Evolutionary conservation across 2,797 vertebrate genomes (phyloP).

Genomic region (Eurystomus glaucurus): DNA sequence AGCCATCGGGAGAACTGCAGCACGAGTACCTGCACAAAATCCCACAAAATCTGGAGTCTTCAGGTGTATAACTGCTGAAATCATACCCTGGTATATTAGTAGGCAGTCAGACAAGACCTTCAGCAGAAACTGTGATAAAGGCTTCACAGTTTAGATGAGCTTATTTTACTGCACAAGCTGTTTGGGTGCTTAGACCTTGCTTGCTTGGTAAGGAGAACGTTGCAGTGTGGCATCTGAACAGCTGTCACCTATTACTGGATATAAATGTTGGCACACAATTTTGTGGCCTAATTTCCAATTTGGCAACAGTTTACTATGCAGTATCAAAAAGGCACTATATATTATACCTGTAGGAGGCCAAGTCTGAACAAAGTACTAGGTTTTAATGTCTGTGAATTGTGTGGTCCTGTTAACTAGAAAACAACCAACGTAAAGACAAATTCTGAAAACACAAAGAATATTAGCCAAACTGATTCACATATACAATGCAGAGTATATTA

Average conservation of each 20-base stretch:
- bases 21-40: not conserved
- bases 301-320: not conserved
- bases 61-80: not conserved
- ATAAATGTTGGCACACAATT: not conserved
- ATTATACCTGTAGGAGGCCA: not conserved
- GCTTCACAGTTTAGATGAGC: not conserved
- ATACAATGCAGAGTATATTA: not conserved
- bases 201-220: not conserved
- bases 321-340: not conserved
- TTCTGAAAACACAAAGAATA: not conserved
- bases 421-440: not conserved
- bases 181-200: not conserved
- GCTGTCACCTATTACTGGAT: not conserved
- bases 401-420: not conserved
- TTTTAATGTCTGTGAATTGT: not conserved
- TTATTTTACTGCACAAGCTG: not conserved
- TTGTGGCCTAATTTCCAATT: not conserved
- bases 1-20: fast-evolving
- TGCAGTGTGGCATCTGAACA: not conserved
- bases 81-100: not conserved
- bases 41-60: too few relatives aligned
- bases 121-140: not conserved
- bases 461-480: not conserved
- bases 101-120: not conserved
- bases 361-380: not conserved